Percentiles rank a stretch among this genome's conserved stretches.
phyloP scores from a whole-genome alignment of 2,113 vertebrate genomes.

The Quiscalus mexicanus region DNA sequence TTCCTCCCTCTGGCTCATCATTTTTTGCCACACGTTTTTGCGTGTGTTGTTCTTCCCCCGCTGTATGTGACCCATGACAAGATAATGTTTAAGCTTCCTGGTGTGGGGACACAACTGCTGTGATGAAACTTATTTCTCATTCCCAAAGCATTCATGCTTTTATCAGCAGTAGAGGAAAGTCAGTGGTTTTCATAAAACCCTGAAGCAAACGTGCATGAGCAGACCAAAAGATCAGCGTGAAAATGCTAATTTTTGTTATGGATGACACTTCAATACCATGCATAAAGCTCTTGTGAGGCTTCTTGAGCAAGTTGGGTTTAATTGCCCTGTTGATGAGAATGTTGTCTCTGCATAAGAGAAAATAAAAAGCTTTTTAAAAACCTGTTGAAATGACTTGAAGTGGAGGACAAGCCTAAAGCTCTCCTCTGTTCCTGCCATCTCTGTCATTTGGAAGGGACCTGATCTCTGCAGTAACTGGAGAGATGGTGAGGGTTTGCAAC shows the following conservation, averaged over 20 bases:
- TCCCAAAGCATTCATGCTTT: not conserved
- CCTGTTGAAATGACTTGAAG: not conserved
- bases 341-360: not conserved
- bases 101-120: not conserved
- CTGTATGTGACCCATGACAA: accelerated
- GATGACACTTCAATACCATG: not conserved
- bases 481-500: not conserved
- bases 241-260: not conserved
- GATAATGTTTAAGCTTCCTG: not conserved
- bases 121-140: not conserved
- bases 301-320: not conserved
- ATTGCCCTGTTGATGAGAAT: not conserved
- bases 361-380: not conserved
- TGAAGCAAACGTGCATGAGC: not conserved
- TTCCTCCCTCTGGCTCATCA: not conserved
- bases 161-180: not conserved
- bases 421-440: not conserved
- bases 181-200: not conserved
- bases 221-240: not conserved
- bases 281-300: not conserved
- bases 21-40: not conserved
- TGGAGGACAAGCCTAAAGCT: not conserved
- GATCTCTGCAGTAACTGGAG: not conserved
- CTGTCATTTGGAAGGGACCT: not conserved
- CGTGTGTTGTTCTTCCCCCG: not conserved